These are phyloP conservation scores for Notospermus geniculatus DNA, from an alignment of 1,140 invertebrate species.

Conservation along the genomic window DNA sequence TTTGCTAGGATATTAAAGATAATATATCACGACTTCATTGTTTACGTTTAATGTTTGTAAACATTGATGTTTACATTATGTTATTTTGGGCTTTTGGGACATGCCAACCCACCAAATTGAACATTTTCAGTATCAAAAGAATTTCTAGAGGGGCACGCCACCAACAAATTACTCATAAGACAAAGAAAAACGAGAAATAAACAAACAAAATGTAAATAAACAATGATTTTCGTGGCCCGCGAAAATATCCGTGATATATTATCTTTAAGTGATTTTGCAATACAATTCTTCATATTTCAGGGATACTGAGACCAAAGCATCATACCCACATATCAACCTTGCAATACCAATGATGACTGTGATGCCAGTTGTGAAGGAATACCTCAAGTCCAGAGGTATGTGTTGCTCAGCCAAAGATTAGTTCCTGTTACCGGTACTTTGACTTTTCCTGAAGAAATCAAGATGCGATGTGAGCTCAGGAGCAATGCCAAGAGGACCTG, in stretches of 20 bases:
- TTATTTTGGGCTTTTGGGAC: no score
- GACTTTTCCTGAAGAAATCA: neutral
- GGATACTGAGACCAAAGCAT: slow-evolving; percentile 35
- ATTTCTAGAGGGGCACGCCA: no score
- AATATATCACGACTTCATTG: no score
- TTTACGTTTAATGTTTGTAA: no score
- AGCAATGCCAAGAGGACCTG: neutral
- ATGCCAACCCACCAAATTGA: no score
- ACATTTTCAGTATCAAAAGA: no score
- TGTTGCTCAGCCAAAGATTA: neutral
- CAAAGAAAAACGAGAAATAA: no score
- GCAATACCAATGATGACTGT: slow-evolving; percentile 39
- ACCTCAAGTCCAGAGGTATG: slow-evolving; percentile 24
- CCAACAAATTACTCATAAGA: no score
- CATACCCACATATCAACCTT: slow-evolving; percentile 48
- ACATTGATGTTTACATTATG: no score
- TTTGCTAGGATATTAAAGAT: neutral
- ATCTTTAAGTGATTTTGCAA: neutral
- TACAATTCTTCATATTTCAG: slow-evolving; percentile 24
- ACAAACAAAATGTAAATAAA: no score
- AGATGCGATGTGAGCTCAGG: neutral
- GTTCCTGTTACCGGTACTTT: neutral
- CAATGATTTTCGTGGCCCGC: no score
- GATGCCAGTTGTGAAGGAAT: slow-evolving; percentile 27
- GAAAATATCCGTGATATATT: no score